Evolutionary conservation across 2,113 vertebrate genomes (phyloP).

Genomic region (Phylloscopus trochilus): DNA sequence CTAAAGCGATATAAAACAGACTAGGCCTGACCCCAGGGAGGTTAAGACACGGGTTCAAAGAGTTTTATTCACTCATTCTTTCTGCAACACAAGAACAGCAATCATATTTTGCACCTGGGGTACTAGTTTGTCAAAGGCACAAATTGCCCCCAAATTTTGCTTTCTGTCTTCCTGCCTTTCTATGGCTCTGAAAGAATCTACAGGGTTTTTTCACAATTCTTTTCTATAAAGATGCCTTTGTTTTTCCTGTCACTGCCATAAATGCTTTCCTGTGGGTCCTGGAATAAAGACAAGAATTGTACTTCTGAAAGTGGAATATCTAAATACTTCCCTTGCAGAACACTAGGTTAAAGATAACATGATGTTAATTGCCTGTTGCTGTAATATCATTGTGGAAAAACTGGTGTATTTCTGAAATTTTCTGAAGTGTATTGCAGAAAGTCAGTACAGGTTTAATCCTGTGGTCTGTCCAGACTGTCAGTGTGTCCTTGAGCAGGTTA

Average conservation of each 20-base stretch:
- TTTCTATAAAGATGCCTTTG: background rate
- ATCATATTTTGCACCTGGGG: background rate
- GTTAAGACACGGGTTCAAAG: background rate
- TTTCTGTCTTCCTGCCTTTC: background rate
- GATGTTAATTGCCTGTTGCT: background rate
- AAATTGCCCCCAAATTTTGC: background rate
- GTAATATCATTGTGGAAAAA: background rate
- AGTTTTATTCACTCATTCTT: background rate
- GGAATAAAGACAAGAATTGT: background rate
- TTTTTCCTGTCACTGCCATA: background rate
- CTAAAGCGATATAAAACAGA: background rate
- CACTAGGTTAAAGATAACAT: background rate
- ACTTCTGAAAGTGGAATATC: background rate
- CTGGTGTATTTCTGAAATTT: background rate
- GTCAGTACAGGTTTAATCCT: background rate
- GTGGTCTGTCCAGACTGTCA: background rate
- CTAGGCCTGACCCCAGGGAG: background rate
- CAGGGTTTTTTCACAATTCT: background rate
- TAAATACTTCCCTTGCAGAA: background rate
- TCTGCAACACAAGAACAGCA: background rate
- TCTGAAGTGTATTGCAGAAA: background rate
- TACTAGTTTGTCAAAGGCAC: background rate
- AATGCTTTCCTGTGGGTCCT: background rate
- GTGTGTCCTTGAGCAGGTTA: background rate
- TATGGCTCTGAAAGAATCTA: background rate